These are phyloP conservation scores for Spialia ferax DNA, from an alignment of 2,888 invertebrate genomes.

Conservation along the genomic window DNA sequence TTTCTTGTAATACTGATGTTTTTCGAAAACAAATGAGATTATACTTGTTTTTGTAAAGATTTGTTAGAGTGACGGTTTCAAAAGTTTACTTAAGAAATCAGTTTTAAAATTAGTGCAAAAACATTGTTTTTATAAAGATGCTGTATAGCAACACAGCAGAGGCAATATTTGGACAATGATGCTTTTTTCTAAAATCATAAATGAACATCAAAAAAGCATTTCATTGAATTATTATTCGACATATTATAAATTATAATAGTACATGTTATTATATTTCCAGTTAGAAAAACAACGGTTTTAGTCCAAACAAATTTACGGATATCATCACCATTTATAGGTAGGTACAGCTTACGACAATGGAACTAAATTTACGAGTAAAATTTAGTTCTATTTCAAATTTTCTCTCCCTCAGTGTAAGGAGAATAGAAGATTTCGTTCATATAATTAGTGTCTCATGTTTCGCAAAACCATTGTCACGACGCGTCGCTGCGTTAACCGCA, in stretches of 20 bases:
- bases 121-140: background rate
- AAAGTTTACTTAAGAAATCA: background rate
- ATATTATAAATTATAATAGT: no score
- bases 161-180: no score
- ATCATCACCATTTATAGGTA: background rate
- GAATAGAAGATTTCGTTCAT: constrained; percentile 47
- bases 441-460: constrained; percentile 66
- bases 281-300: no score
- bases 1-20: background rate
- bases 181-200: no score
- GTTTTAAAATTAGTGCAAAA: background rate
- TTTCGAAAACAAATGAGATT: background rate
- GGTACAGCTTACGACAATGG: background rate
- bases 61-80: background rate
- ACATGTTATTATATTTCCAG: no score
- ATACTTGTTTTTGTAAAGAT: background rate
- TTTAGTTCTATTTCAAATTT: background rate
- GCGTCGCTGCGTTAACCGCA: constrained; percentile 57
- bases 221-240: no score
- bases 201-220: no score
- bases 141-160: background rate
- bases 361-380: no score
- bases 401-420: background rate
- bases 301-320: background rate
- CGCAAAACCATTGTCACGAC: constrained; percentile 68